Evolutionary conservation across 1,140 invertebrate genomes (phyloP).

Genomic region (Magallana gigas): DNA sequence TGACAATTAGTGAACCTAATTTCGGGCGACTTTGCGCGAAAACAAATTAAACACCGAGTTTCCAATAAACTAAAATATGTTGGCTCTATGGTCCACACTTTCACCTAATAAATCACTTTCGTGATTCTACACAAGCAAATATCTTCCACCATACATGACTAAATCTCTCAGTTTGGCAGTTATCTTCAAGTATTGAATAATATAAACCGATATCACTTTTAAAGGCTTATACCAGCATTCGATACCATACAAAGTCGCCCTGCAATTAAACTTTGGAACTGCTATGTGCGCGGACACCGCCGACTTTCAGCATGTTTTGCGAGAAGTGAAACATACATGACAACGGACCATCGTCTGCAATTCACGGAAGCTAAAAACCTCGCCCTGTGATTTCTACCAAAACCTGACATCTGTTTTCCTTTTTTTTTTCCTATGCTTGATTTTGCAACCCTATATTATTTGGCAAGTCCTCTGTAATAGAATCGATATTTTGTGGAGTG

Average conservation of each 20-base stretch:
- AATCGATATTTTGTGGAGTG: not conserved
- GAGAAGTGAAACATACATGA: not conserved
- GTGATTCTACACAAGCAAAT: conserved; percentile 6
- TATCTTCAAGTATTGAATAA: conserved; percentile 33
- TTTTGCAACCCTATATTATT: too few species aligned
- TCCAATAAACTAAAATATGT: conserved; percentile 6
- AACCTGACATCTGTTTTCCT: too few species aligned
- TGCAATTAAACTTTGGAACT: conserved; percentile 27
- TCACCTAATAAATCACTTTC: conserved; percentile 25
- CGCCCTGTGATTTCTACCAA: not conserved
- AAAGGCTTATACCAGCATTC: conserved; percentile 27
- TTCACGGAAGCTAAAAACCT: not conserved
- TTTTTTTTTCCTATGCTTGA: too few species aligned
- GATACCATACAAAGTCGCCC: not conserved
- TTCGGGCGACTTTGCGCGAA: not conserved
- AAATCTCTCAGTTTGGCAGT: conserved; percentile 10
- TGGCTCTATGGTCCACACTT: not conserved
- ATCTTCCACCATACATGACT: conserved; percentile 10
- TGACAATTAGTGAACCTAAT: too few species aligned
- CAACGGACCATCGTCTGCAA: not conserved
- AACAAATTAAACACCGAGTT: not conserved
- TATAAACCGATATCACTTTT: conserved; percentile 31
- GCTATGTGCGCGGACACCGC: not conserved
- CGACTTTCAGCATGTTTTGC: not conserved
- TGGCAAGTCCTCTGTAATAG: not conserved